Base-by-base conservation (phyloP, 1,140 invertebrate genomes). In the Aporrectodea caliginosa region DNA sequence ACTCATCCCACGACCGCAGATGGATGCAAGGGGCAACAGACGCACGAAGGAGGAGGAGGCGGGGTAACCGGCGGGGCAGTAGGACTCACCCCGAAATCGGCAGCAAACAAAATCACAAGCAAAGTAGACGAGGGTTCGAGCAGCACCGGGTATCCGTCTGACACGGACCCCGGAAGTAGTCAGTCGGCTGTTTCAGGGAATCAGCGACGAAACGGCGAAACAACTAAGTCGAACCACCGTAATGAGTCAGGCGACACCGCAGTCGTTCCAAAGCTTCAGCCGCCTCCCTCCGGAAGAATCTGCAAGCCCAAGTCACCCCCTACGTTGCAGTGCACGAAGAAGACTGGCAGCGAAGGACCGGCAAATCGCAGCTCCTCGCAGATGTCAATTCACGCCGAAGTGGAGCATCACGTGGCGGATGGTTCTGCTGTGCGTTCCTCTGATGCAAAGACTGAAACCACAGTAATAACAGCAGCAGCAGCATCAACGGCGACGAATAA, bases 91-190 rank as follows among this genome's bases (percentile, higher is more conserved):
- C 14, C 43, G n/a, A 69, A 34, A 30, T 71, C 34, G 2, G 82
- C 82, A 31, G 83, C 82, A 16, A 80, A 83, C 31, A 82, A 87
- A 22, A 85, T 82, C 30, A 86, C 86, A 71, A 86, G 86, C 22
- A 85, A 85, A 29, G 90, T 90, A 12, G 94, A 94, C 14, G 95
- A 98, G 87, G 90, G 95, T 34, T 97, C 95, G 0, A 97, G 95
- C 84, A 97, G 95, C 86, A 95, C 96, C 0, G 94, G 94, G 0
- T 98, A 98, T 87, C 96, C 98, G 81, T 98, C 96, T 0, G 96
- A 98, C 87, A 95, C 98, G 72, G 91, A 91, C n/a, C 77, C 71
- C 1, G 84, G 85, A 73, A 83, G 83, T 58, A 85, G 84, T 94
- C 95, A 80, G 94, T 93, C 78, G 78, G 85, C 81, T 12, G 80